Evolutionary conservation across 2,797 vertebrate genomes (phyloP), one percentile per base, ranked within the genome.

Genomic region (Sebastes baramenuke): DNA sequence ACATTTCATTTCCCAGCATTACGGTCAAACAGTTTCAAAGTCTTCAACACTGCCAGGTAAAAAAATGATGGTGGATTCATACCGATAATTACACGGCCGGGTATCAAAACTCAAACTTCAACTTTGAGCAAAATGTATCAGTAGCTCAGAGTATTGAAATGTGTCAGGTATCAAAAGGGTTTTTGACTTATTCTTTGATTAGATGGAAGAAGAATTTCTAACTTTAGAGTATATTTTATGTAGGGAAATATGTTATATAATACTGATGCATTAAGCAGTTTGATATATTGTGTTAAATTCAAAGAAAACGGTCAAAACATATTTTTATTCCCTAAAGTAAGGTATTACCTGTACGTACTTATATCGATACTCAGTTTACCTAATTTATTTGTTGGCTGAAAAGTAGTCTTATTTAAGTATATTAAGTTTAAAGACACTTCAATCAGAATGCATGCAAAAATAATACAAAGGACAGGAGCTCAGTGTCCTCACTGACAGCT

Each of bases 201-300:
- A 27, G 14, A 29, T 49, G n/a, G n/a, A n/a, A n/a, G n/a, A n/a
- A n/a, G 11, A 2, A 8, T 34, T 34, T 34, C 0, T 32, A 8
- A 38, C 9, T 38, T 58, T 13, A 22, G 32, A 38, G 1, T 8
- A 58, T 27, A 70, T 38, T 16, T 38, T 29, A 42, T n/a, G 4
- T n/a, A 13, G 6, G 24, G 1, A 59, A 24, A 34, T 0, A 3
- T 11, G 1, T 18, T 2, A 34, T 55, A 34, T 6, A 36, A 25
- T 10, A 20, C 12, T 55, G 42, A 9, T 22, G 42, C n/a, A 69
- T 56, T 56, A 0, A 68, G 49, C 30, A 55, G 49, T 16, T 54
- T 32, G 66, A 70, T 58, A 6, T 59, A 42, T 60, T 72, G 25
- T 5, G 6, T 70, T 11, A 56, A 0, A 56, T 29, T 3, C 1